Evolutionary conservation across 2,797 vertebrate species (phyloP), one percentile per base, ranked within the genome.

Genomic region (Apodemus agrarius): DNA sequence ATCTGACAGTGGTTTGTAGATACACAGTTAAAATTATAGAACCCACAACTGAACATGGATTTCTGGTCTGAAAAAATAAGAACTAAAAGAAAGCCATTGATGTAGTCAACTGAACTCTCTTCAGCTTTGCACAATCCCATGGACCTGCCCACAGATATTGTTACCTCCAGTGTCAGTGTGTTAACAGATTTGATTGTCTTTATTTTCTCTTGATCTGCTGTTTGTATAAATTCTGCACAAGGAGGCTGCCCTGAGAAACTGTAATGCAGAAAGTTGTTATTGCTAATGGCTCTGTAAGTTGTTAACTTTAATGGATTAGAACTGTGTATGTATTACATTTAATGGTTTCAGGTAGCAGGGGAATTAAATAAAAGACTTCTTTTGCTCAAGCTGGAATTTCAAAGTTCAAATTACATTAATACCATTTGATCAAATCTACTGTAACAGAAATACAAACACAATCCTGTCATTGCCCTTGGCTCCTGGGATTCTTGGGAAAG

Each of bases 261-360:
- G 67, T 94, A 95, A 63, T 0, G 0, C 57, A 93, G 94, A 91
- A 96, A 97, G 94, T 89, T 90, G 92, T 97, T 98, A 96, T 19
- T 14, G 3, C 93, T 98, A 98, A 98, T 97, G 94, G 81, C 89
- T 96, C 94, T 95, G 93, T 94, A 98, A 96, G 96, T 96, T 97
- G 96, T 98, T 98, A 97, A 83, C 91, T 94, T 96, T 97, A 98
- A 97, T 98, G 98, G 89, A 97, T 97, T 96, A 97, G 96, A 98
- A 97, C 95, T 49, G 57, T 95, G 96, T 89, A 91, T 21, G 0
- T 87, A 94, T 97, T 93, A 87, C 95, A 95, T 72, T 85, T 89
- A 76, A 87, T 97, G 89, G 76, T 97, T 97, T 92, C 91, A 90
- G 94, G 95, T 94, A 96, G 57, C 94, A 86, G 84, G 95, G 89